Conservation (phyloP, 1,140 invertebrate genomes). For the Drosophila lacteicornis region DNA sequence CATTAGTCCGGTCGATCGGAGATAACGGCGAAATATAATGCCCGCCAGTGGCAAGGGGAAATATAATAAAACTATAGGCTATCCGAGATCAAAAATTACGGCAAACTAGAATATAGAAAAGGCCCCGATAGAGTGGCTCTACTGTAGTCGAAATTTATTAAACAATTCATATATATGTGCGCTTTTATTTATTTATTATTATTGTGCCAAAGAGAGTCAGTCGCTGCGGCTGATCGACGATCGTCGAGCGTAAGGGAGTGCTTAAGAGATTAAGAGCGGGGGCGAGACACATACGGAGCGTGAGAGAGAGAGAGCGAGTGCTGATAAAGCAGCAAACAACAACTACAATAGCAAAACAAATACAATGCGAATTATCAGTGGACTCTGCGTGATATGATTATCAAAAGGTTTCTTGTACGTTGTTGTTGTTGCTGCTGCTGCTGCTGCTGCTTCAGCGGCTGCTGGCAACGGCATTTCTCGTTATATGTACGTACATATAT, state of each 20-base stretch:
- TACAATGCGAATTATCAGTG: conserved; percentile 82
- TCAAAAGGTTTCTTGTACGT: conserved; percentile 69
- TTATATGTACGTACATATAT: conserved; percentile 37
- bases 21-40: conserved; percentile 32
- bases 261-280: conserved; percentile 18
- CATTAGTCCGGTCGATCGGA: conserved; percentile 23
- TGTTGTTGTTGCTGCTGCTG: conserved; percentile 53
- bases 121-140: neutral
- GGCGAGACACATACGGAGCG: conserved; percentile 8
- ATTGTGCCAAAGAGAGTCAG: conserved; percentile 13
- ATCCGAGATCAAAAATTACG: conserved; percentile 6
- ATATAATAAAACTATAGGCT: conserved; percentile 7
- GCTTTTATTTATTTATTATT: conserved; percentile 25
- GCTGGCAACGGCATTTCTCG: conserved; percentile 63
- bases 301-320: conserved; percentile 3
- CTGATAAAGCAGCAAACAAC: conserved; percentile 63
- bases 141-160: conserved; percentile 63
- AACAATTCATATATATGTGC: conserved; percentile 35
- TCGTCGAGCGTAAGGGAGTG: conserved; percentile 14
- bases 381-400: conserved; percentile 79
- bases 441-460: conserved; percentile 55
- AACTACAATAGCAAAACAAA: conserved; percentile 56
- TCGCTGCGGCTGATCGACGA: neutral
- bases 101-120: neutral
- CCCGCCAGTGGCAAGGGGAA: conserved; percentile 4